These are phyloP conservation scores for Amia ocellicauda DNA, from an alignment of 2,113 vertebrate genomes.

Conservation along the genomic window DNA sequence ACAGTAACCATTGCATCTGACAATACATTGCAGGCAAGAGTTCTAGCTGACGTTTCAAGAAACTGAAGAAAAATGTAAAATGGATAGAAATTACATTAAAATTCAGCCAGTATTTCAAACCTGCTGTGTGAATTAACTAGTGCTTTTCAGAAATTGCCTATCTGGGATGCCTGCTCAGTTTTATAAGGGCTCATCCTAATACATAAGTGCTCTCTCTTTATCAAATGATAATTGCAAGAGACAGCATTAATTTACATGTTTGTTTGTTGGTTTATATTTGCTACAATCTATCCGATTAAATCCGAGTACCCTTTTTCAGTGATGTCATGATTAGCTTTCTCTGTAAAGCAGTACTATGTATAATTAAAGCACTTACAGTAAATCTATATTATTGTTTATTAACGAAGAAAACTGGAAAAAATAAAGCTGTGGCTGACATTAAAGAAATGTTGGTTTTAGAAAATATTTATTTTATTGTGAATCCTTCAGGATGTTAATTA, in stretches of 20 bases:
- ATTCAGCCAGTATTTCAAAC: constrained; percentile 52
- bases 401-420: no score
- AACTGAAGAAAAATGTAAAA: constrained; percentile 58
- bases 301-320: no score
- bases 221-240: constrained; percentile 57
- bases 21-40: constrained; percentile 45
- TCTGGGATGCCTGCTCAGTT: constrained; percentile 57
- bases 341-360: no score
- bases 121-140: constrained; percentile 62
- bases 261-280: no score
- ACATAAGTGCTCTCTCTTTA: constrained; percentile 58
- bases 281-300: no score
- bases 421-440: no score
- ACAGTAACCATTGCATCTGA: constrained; percentile 32
- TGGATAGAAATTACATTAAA: constrained; percentile 64
- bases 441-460: no score
- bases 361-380: no score
- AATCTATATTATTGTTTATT: no score
- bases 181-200: constrained; percentile 55
- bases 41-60: constrained; percentile 43
- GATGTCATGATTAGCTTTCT: no score
- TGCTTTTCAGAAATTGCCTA: constrained; percentile 62
- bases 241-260: constrained; percentile 73
- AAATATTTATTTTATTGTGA: no score
- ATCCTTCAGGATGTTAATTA: no score